Base-by-base conservation (phyloP, 2,797 vertebrate species). In the Enteromius argenteus region DNA sequence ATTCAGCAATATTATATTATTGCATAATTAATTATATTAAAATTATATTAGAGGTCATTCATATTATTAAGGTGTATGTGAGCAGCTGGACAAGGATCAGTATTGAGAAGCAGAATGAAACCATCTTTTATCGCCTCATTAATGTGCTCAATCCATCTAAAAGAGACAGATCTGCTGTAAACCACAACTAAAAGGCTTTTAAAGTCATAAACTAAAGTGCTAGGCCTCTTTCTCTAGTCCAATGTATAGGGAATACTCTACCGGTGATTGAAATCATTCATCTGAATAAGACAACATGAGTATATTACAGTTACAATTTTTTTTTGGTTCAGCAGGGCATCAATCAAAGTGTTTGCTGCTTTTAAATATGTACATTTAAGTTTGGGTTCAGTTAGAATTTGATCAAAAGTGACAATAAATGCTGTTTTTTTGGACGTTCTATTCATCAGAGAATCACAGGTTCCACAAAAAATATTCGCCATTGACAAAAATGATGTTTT, bases 171-270 rank as follows among this genome's bases (percentile, higher is more conserved):
- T 79, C 78, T 85, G 81, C 73, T 83, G 60, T 86, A 85, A 89
- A 89, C 21, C 85, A 69, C 23, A n/a, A 80, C 66, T 80, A 83
- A 86, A 88, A 77, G 79, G 81, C 84, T 85, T 83, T 84, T 87
- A 87, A 83, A 80, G 64, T 68, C 64, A 89, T 89, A 90, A 88
- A 88, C 10, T 17, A 68, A 68, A 62, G 76, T 5, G 6, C 39
- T 32, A 7, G 71, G 51, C 53, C 46, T 46, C 27, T 78, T 44
- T 82, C 56, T 44, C 19, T 53, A 35, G 14, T 64, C 32, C 46
- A 67, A 14, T 56, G 67, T 56, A 84, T 44, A 58, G 51, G 10
- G 8, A 60, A 42, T 56, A 56, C 49, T 80, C 69, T 21, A 80
- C 30, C 0, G 21, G 62, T 35, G 8, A 68, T 80, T 67, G 62